Evolutionary conservation across 2,113 vertebrate genomes (phyloP), one percentile per base, ranked within the genome.

Genomic region (Ahaetulla prasina): DNA sequence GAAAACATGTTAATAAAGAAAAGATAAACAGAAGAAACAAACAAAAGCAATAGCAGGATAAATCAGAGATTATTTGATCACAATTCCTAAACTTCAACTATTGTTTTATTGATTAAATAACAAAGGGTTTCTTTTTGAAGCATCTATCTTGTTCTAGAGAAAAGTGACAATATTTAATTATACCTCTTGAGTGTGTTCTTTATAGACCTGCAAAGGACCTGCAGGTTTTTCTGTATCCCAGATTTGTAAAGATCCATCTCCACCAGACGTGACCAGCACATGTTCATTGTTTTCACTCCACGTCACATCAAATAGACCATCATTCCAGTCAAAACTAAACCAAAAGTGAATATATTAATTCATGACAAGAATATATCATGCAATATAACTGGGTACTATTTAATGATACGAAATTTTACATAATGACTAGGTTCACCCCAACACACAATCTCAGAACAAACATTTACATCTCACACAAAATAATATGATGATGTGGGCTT

Each of bases 261-360:
- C 99, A 0, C 98, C 98, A 6, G 97, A 98, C 0, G 98, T 98
- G 93, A 99, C 96, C 94, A 99, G 84, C n/a, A 99, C 87, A 0
- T 99, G 98, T 90, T 99, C 99, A 1, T 99, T 99, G 93, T 97
- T 97, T 95, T 99, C 99, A 88, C 99, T 99, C 99, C 99, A 99
- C 0, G 99, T 97, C 86, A 99, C 98, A 27, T 99, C 99, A 88
- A 99, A 99, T 7, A 99, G 97, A 1, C 98, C 98, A 90, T 99
- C 99, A 0, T 97, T 98, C 99, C 99, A 99, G 95, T 99, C 98
- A 97, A 99, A 99, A 94, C 99, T 99, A 95, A 88, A 95, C 10
- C 0, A 20, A 85, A 63, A 93, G 94, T 88, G 95, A 93, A 94
- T 63, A 90, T 11, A 93, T 39, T 92, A 2, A 0, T 95, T 60